phyloP scores from a whole-genome alignment of 2,888 invertebrate genomes.

The Andrena camellia region DNA sequence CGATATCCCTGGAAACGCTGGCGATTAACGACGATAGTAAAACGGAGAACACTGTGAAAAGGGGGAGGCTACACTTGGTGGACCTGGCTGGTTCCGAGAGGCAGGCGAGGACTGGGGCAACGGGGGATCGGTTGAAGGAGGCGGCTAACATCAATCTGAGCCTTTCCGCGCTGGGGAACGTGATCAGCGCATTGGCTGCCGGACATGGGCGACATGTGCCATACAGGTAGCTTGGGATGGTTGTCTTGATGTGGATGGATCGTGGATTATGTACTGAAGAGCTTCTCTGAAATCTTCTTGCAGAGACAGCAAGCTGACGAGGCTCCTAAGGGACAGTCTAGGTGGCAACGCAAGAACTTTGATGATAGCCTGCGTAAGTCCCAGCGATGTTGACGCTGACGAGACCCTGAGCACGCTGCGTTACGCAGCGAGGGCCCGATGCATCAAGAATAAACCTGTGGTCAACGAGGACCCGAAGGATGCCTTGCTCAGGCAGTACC shows the following conservation, averaged over 20 bases:
- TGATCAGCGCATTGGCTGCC: slow-evolving; percentile 94
- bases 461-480: slow-evolving; percentile 96
- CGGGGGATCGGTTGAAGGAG: slow-evolving; percentile 94
- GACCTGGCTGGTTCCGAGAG: slow-evolving; percentile 96
- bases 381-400: slow-evolving; percentile 93
- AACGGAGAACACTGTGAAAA: slow-evolving; percentile 86
- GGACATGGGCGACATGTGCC: slow-evolving; percentile 91
- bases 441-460: slow-evolving; percentile 93
- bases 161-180: slow-evolving; percentile 94
- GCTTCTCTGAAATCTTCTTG: slow-evolving; percentile 74
- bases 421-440: slow-evolving; percentile 94
- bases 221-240: slow-evolving; percentile 84
- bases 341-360: slow-evolving; percentile 96
- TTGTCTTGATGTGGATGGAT: too few relatives aligned
- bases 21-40: slow-evolving; percentile 85
- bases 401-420: slow-evolving; percentile 93
- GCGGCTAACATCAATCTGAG: slow-evolving; percentile 96
- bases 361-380: slow-evolving; percentile 95
- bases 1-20: slow-evolving; percentile 93
- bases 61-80: slow-evolving; percentile 93
- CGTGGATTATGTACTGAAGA: neutral
- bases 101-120: slow-evolving; percentile 93
- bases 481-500: slow-evolving; percentile 93
- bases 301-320: slow-evolving; percentile 94
- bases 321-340: slow-evolving; percentile 92